Conservation (phyloP, 2,113 vertebrate genomes). For the Lophura nycthemera region DNA sequence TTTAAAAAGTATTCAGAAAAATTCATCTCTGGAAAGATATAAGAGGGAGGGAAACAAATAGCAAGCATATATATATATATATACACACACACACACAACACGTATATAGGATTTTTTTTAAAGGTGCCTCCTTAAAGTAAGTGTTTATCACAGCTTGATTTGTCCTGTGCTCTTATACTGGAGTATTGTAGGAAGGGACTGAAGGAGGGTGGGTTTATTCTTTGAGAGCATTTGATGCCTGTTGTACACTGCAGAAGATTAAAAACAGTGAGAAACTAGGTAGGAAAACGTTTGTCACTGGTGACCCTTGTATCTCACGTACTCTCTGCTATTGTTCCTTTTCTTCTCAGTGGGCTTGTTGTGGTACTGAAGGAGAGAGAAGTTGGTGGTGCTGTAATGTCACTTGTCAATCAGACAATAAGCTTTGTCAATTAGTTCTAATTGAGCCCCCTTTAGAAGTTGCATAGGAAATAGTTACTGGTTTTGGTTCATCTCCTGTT, state of each 20-base stretch:
- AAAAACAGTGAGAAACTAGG: background rate
- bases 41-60: background rate
- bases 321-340: too few relatives aligned
- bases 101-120: too few relatives aligned
- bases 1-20: too few relatives aligned
- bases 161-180: background rate
- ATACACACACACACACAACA: too few relatives aligned
- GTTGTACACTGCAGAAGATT: background rate
- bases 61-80: too few relatives aligned
- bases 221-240: background rate
- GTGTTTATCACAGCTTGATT: background rate
- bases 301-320: background rate
- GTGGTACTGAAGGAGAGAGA: too few relatives aligned
- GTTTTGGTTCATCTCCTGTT: background rate
- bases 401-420: background rate
- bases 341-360: background rate
- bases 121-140: background rate
- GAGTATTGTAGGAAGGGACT: background rate
- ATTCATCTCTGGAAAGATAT: rapidly evolving
- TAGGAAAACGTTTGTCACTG: background rate
- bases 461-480: background rate
- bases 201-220: background rate
- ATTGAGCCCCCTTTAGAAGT: background rate
- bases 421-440: background rate
- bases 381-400: too few relatives aligned